Evolutionary conservation across 2,797 vertebrate species (phyloP).

Genomic region (Myiotriccus ornatus): DNA sequence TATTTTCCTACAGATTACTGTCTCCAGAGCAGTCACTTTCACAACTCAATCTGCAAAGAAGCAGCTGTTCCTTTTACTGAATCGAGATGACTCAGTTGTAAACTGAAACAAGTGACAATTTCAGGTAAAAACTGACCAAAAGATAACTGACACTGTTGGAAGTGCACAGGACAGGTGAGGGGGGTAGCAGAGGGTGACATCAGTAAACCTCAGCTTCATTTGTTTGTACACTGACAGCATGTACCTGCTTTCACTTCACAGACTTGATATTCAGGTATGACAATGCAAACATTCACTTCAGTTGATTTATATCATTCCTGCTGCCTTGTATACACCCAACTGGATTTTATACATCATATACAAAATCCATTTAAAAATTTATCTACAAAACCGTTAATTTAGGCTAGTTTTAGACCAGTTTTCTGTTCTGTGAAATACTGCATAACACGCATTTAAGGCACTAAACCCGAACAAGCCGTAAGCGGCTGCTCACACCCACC

Average conservation of each 20-base stretch:
- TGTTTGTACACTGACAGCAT: not conserved
- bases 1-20: not conserved
- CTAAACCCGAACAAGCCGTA: not conserved
- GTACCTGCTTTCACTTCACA: not conserved
- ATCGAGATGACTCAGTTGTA: not conserved
- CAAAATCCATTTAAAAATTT: not conserved
- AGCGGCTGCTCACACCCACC: accelerated
- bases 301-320: accelerated
- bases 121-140: not conserved
- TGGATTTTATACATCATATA: accelerated
- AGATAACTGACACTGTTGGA: too few species aligned
- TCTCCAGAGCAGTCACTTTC: not conserved
- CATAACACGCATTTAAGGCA: accelerated
- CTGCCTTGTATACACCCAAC: accelerated
- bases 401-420: accelerated
- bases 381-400: not conserved
- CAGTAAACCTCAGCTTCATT: not conserved
- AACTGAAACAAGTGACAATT: not conserved
- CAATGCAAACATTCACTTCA: not conserved
- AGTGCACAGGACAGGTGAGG: accelerated
- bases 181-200: not conserved
- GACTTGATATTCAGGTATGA: not conserved
- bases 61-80: not conserved
- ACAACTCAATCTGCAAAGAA: not conserved
- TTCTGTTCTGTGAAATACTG: not conserved